Conservation (phyloP, 2,113 vertebrate species). For the Clinocottus analis region DNA sequence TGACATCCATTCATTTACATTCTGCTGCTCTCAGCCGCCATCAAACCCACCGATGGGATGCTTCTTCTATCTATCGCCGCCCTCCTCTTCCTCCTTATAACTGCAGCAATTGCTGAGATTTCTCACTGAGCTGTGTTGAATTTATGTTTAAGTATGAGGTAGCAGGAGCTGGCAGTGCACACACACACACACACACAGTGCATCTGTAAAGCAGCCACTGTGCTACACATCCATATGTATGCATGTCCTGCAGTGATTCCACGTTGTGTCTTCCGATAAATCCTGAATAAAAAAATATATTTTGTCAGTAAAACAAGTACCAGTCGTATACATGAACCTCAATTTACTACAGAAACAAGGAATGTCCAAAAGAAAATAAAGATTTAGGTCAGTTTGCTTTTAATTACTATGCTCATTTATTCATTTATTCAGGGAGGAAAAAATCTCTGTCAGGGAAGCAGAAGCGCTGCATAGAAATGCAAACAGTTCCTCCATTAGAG, state of each 20-base stretch:
- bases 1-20: slow-evolving; percentile 61
- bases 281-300: slow-evolving; percentile 32
- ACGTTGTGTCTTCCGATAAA: slow-evolving; percentile 46
- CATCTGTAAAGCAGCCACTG: slow-evolving; percentile 34
- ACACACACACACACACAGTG: neutral
- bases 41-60: slow-evolving; percentile 30
- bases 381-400: slow-evolving; percentile 81
- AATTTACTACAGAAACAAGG: slow-evolving; percentile 43
- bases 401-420: slow-evolving; percentile 84
- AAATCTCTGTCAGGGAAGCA: slow-evolving; percentile 72
- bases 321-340: slow-evolving; percentile 4
- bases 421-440: slow-evolving; percentile 81
- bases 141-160: slow-evolving; percentile 44
- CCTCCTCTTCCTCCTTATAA: slow-evolving; percentile 19
- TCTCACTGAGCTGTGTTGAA: slow-evolving; percentile 54
- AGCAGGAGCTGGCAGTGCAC: slow-evolving; percentile 11
- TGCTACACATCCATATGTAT: slow-evolving; percentile 43
- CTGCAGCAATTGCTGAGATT: slow-evolving; percentile 29
- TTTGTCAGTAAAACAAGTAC: slow-evolving; percentile 27
- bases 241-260: slow-evolving; percentile 43
- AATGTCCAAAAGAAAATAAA: slow-evolving; percentile 55
- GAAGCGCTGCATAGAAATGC: slow-evolving; percentile 76
- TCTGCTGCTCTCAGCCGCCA: slow-evolving; percentile 41
- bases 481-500: slow-evolving; percentile 77
- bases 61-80: slow-evolving; percentile 31